Evolutionary conservation across 2,797 vertebrate species (phyloP).

Genomic region (Falco cherrug): DNA sequence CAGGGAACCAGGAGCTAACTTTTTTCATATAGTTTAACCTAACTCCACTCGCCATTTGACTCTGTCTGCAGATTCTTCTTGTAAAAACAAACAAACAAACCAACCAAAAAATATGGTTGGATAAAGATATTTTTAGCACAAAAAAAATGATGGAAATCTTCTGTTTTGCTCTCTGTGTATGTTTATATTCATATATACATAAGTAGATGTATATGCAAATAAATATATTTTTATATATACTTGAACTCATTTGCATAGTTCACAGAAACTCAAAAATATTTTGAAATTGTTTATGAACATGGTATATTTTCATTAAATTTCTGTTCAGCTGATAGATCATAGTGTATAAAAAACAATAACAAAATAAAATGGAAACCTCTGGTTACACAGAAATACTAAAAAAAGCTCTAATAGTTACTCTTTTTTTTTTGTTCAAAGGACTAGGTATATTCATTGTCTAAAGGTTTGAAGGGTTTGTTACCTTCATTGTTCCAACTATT

Average conservation of each 20-base stretch:
- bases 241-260: not conserved
- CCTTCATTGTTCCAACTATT: not conserved
- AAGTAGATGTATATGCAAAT: not conserved
- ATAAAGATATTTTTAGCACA: not conserved
- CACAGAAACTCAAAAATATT: not conserved
- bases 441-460: not conserved
- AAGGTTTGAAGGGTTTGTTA: not conserved
- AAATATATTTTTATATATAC: not conserved
- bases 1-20: not conserved
- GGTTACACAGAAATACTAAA: not conserved
- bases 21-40: not conserved
- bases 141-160: not conserved
- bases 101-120: not conserved
- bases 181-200: not conserved
- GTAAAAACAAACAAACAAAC: not conserved
- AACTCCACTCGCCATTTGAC: not conserved
- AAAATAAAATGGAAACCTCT: not conserved
- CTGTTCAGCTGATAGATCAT: not conserved
- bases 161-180: not conserved
- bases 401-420: not conserved
- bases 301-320: not conserved
- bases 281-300: not conserved
- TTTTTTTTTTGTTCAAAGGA: not conserved
- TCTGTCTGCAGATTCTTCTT: not conserved
- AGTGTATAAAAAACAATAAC: fast-evolving